Conservation (phyloP, 2,888 invertebrate genomes). For the Melitaea athalia region DNA sequence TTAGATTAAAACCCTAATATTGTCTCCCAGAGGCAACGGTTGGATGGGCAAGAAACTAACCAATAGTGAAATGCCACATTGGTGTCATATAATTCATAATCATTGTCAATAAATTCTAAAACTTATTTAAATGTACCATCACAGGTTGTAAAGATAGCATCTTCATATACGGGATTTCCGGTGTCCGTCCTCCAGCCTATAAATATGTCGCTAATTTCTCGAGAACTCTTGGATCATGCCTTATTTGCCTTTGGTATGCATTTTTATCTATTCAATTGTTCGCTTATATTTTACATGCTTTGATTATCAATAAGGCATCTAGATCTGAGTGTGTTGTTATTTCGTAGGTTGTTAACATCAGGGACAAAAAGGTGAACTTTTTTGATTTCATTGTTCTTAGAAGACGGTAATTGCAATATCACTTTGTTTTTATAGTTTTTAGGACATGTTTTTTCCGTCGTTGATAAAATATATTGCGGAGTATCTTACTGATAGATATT, state of each 20-base stretch:
- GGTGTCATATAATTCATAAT: slow-evolving; percentile 32
- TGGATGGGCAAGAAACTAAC: background rate
- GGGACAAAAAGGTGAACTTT: background rate
- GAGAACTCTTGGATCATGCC: slow-evolving; percentile 51
- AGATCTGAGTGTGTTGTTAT: slow-evolving; percentile 20
- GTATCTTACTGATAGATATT: no score
- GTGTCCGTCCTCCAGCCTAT: slow-evolving; percentile 55
- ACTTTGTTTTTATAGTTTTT: no score
- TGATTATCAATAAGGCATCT: slow-evolving; percentile 35
- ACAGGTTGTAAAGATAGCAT: slow-evolving; percentile 67
- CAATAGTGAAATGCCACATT: slow-evolving; percentile 14
- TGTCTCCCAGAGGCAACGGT: slow-evolving; percentile 22
- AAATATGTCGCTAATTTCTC: slow-evolving; percentile 65
- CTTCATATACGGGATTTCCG: slow-evolving; percentile 80
- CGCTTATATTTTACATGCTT: slow-evolving; percentile 24
- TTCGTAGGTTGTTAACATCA: slow-evolving; percentile 2
- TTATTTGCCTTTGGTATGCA: slow-evolving; percentile 38
- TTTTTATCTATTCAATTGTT: slow-evolving; percentile 40
- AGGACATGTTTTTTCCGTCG: no score
- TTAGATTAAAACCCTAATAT: no score
- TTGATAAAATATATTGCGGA: no score
- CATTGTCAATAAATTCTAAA: slow-evolving; percentile 67
- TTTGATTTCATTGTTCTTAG: no score
- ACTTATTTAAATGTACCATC: slow-evolving; percentile 75
- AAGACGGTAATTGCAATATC: no score